Evolutionary conservation across 2,888 invertebrate genomes (phyloP).

Genomic region (Orthosia gothica): DNA sequence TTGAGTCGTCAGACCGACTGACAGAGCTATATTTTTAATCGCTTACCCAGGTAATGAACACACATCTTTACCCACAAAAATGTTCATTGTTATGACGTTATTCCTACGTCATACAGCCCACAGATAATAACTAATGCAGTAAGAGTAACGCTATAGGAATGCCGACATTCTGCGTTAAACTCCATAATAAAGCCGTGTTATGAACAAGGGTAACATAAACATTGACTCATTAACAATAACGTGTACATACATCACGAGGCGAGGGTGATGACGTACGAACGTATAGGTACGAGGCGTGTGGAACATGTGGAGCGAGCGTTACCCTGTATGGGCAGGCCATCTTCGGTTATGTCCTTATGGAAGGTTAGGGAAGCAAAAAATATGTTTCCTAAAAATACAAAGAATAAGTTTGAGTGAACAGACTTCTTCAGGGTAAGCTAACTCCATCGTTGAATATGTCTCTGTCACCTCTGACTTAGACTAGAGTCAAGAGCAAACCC

Average conservation of each 20-base stretch:
- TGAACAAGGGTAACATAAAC: slow-evolving; percentile 63
- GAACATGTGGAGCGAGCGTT: slow-evolving; percentile 1
- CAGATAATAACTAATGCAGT: slow-evolving; percentile 40
- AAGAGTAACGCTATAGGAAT: slow-evolving; percentile 57
- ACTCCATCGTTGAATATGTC: no score
- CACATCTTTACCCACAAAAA: slow-evolving; percentile 18
- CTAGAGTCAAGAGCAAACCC: no score
- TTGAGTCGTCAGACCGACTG: neutral
- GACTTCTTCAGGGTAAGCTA: no score
- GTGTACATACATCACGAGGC: slow-evolving; percentile 47
- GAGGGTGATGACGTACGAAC: slow-evolving; percentile 52
- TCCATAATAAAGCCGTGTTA: slow-evolving; percentile 54
- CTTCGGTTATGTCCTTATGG: neutral
- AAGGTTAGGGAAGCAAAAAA: slow-evolving; percentile 3
- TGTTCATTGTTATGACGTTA: slow-evolving; percentile 41
- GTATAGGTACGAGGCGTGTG: slow-evolving; percentile 1
- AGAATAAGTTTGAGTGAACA: no score
- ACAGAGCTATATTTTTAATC: neutral
- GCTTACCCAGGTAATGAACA: neutral
- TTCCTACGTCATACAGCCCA: slow-evolving; percentile 42
- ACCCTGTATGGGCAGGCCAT: slow-evolving; percentile 29
- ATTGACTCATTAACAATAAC: slow-evolving; percentile 64
- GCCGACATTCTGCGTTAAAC: slow-evolving; percentile 41
- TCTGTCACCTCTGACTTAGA: no score
- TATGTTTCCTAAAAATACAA: neutral